Conservation (phyloP, 2,797 vertebrate species). For the Scolopax bukidnonensis region DNA sequence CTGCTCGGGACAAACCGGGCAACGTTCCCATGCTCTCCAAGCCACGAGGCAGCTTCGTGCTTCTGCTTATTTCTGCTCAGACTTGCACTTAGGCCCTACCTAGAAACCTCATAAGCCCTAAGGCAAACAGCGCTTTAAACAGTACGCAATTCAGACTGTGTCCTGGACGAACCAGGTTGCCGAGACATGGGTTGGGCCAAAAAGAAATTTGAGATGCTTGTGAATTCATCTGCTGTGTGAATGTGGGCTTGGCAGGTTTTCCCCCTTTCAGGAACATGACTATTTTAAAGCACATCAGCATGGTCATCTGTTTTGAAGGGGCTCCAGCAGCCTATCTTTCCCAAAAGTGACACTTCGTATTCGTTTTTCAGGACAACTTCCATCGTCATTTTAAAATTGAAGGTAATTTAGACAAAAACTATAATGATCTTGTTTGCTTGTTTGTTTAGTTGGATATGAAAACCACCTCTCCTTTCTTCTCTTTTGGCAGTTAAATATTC, state of each 20-base stretch:
- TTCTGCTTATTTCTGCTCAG: background rate
- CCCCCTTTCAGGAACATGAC: background rate
- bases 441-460: background rate
- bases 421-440: background rate
- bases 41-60: rapidly evolving
- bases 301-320: background rate
- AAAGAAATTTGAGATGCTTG: background rate
- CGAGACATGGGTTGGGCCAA: background rate
- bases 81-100: background rate
- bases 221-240: background rate
- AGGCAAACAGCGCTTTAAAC: background rate
- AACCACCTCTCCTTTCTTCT: constrained; percentile 13
- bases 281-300: background rate
- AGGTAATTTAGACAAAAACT: background rate
- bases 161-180: background rate
- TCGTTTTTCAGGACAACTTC: background rate
- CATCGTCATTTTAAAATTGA: background rate
- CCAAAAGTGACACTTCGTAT: background rate
- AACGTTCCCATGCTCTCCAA: rapidly evolving
- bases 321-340: background rate
- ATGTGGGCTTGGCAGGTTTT: background rate
- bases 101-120: background rate
- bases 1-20: background rate
- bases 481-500: constrained; percentile 90
- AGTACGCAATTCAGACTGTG: background rate